Evolutionary conservation across 2,888 invertebrate genomes (phyloP).

Genomic region (Lymantria monacha): DNA sequence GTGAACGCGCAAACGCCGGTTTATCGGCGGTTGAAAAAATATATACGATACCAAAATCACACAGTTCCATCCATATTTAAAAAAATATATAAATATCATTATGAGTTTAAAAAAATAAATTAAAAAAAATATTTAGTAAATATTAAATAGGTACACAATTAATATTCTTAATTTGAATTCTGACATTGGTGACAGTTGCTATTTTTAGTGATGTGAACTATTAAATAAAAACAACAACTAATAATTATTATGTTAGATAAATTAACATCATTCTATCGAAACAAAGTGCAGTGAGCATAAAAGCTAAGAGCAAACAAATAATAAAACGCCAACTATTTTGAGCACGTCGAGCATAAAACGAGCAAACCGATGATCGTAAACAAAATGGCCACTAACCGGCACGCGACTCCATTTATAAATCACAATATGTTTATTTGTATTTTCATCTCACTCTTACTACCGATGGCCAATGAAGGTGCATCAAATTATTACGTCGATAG

Average conservation of each 20-base stretch:
- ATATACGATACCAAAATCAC: constrained; percentile 24
- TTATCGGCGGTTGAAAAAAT: constrained; percentile 32
- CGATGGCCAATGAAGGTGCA: constrained; percentile 66
- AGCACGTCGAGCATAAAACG: constrained; percentile 58
- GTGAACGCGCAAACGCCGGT: constrained; percentile 49
- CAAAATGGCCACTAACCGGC: constrained; percentile 74
- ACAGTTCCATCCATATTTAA: constrained; percentile 4
- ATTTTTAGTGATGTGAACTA: constrained; percentile 16
- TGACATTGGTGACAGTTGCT: constrained; percentile 1
- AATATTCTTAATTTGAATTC: constrained; percentile 4
- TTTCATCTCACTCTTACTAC: constrained; percentile 69
- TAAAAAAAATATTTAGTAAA: neutral
- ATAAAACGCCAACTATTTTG: constrained; percentile 64
- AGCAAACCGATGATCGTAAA: constrained; percentile 61
- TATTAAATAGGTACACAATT: neutral
- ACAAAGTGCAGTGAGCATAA: constrained; percentile 48
- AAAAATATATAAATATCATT: neutral
- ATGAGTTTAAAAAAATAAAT: neutral
- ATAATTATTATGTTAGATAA: neutral
- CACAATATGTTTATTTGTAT: constrained; percentile 78
- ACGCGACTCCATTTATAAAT: constrained; percentile 72
- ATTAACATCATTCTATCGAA: constrained; percentile 27
- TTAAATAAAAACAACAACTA: constrained; percentile 1
- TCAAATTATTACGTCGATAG: constrained; percentile 61
- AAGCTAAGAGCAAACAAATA: constrained; percentile 65